Evolutionary conservation across 2,113 vertebrate species (phyloP).

Genomic region (Ammodytes dubius): DNA sequence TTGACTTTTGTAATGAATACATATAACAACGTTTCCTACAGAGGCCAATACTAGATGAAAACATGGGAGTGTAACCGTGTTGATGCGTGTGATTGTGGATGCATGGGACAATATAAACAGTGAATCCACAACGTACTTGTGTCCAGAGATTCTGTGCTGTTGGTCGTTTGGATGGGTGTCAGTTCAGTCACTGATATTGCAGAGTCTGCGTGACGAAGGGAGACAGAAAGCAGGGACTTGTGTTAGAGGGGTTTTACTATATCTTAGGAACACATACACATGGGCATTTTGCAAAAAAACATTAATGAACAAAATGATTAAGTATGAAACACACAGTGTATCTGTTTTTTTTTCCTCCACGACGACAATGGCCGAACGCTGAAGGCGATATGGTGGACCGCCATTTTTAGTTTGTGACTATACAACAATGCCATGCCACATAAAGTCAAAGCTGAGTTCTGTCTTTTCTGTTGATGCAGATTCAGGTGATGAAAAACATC

Average conservation of each 20-base stretch:
- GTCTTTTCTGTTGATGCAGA: too few species aligned
- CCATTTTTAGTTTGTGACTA: too few species aligned
- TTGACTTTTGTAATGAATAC: not conserved
- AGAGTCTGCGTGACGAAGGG: slow-evolving; percentile 56
- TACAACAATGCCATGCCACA: too few species aligned
- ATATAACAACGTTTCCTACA: not conserved
- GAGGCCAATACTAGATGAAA: not conserved
- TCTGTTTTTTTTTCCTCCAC: not conserved
- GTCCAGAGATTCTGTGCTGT: slow-evolving; percentile 81
- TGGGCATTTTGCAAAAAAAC: not conserved
- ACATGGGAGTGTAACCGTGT: not conserved
- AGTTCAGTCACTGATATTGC: slow-evolving; percentile 64
- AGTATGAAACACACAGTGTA: not conserved
- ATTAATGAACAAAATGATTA: not conserved
- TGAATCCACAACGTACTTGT: slow-evolving; percentile 81
- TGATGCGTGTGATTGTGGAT: not conserved
- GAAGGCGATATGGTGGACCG: too few species aligned
- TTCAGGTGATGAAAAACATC: too few species aligned
- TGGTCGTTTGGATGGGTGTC: slow-evolving; percentile 73
- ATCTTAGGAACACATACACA: not conserved
- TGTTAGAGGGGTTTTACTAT: not conserved
- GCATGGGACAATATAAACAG: not conserved
- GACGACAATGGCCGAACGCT: too few species aligned
- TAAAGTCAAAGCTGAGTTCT: too few species aligned
- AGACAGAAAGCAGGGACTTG: not conserved